A percentile compares a stretch with the other conserved stretches of the same genome.
Conservation (phyloP, 2,113 vertebrate genomes). For the Phalacrocorax pelagicus region DNA sequence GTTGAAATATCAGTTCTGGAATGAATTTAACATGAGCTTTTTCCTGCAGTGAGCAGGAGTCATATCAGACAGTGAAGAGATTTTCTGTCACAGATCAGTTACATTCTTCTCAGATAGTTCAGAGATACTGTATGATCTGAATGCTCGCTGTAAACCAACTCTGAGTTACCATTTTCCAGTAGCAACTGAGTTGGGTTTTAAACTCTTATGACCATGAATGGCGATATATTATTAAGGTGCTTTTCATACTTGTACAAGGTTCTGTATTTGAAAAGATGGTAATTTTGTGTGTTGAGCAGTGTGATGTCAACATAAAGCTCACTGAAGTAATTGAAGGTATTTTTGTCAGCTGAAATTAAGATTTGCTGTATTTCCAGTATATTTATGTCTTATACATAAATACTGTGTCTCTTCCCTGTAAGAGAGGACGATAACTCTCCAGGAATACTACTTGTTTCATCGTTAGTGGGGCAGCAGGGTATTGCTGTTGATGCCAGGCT, state of each 20-base stretch:
- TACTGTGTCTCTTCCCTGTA: neutral
- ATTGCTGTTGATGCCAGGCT: neutral
- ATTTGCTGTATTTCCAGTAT: neutral
- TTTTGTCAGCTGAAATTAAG: neutral
- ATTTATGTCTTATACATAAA: neutral
- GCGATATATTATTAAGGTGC: neutral
- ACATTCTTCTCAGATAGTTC: neutral
- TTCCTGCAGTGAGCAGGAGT: neutral
- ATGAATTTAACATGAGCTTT: neutral
- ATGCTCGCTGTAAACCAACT: neutral
- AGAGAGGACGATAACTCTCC: neutral
- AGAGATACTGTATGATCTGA: neutral
- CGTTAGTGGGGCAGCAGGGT: rapidly evolving
- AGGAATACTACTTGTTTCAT: neutral
- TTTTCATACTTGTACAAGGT: neutral
- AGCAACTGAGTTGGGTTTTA: neutral
- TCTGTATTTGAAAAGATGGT: neutral
- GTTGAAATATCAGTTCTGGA: neutral
- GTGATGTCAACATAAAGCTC: neutral
- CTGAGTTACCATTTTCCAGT: neutral
- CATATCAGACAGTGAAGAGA: neutral
- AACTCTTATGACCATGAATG: neutral
- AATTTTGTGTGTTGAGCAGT: neutral
- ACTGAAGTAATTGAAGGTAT: neutral
- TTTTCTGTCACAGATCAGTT: neutral